A percentile compares a stretch with the other conserved stretches of the same genome.
These are phyloP conservation scores for Hemicentrotus pulcherrimus DNA, from an alignment of 35 echinoderm and acorn worm species.

Conservation along the genomic window DNA sequence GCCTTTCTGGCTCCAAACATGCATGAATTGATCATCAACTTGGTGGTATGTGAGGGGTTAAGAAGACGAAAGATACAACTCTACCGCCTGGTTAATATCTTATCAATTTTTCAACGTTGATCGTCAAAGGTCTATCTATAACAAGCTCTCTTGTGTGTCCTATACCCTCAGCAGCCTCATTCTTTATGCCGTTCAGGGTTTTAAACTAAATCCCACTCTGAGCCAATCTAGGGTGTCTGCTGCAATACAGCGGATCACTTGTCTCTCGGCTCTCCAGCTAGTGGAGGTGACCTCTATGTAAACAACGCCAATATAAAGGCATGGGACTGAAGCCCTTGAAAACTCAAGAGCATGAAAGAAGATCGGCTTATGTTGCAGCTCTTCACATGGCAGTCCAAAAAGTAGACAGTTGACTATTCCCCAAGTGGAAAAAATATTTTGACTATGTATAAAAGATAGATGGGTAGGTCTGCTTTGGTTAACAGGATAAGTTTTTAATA, in stretches of 20 bases:
- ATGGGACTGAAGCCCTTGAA: conserved; percentile 9
- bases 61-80: background rate
- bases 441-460: background rate
- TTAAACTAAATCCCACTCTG: conserved; percentile 28
- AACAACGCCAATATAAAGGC: conserved; percentile 11
- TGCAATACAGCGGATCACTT: conserved; percentile 22
- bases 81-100: background rate
- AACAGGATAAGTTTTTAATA: background rate
- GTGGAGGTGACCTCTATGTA: background rate
- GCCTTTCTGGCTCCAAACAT: no score
- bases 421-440: background rate
- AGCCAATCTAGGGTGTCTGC: conserved; percentile 19
- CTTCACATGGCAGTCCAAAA: background rate
- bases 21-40: background rate
- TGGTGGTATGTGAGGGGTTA: background rate
- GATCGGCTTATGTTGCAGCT: background rate
- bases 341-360: conserved; percentile 32
- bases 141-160: background rate
- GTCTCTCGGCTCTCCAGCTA: background rate
- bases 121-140: background rate
- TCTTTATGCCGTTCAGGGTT: background rate
- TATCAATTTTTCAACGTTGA: background rate
- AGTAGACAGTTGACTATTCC: background rate
- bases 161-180: background rate
- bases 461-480: background rate